Conservation (phyloP, 2,113 vertebrate species). For the Chlorodrepanis virens region DNA sequence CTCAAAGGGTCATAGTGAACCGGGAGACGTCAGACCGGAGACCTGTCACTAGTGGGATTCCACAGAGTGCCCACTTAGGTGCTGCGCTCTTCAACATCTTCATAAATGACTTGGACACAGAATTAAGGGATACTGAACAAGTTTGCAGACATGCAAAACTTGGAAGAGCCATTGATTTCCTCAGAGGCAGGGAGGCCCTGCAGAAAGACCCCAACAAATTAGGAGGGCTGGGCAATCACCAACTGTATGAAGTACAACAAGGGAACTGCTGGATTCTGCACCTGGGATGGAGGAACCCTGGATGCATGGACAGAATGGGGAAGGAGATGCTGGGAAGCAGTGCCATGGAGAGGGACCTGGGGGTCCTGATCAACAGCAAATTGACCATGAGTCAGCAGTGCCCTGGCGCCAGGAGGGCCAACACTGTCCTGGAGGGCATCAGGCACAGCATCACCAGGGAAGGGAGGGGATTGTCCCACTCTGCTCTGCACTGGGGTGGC, state of each 20-base stretch:
- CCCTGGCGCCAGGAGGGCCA: background rate
- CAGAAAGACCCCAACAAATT: fast-evolving
- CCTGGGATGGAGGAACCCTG: background rate
- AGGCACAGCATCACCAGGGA: fast-evolving
- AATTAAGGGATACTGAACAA: background rate
- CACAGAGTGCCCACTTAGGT: background rate
- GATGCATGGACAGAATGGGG: fast-evolving
- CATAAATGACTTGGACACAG: background rate
- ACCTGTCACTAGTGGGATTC: background rate
- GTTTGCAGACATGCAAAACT: background rate
- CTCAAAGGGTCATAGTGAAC: background rate
- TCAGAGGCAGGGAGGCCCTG: background rate
- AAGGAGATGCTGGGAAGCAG: background rate
- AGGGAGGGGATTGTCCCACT: background rate
- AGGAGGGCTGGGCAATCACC: background rate
- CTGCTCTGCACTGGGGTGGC: fast-evolving
- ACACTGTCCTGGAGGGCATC: fast-evolving
- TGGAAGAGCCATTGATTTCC: background rate
- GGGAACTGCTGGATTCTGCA: fast-evolving
- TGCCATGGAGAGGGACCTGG: background rate
- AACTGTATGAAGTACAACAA: background rate
- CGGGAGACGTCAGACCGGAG: background rate
- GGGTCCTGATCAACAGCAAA: fast-evolving
- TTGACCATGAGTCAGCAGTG: background rate
- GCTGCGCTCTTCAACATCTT: background rate